Percentiles rank a stretch among this genome's conserved stretches.
Conservation (phyloP, 2,113 vertebrate species). For the Crotalus horridus region DNA sequence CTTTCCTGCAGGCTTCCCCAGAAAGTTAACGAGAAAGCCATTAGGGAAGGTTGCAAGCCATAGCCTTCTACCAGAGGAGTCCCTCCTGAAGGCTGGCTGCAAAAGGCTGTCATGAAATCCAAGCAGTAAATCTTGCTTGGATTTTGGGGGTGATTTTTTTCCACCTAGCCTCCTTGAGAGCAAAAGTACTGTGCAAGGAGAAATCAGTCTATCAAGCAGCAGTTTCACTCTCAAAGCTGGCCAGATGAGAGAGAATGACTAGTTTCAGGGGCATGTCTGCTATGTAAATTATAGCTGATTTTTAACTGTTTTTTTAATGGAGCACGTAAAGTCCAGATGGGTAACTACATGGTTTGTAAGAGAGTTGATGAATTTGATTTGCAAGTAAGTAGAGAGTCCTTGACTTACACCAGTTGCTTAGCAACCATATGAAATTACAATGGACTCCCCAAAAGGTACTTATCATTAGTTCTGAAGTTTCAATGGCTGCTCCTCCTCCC, state of each 20-base stretch:
- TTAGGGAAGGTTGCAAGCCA: neutral
- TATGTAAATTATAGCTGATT: neutral
- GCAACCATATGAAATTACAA: neutral
- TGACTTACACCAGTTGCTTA: neutral
- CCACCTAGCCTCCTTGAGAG: neutral
- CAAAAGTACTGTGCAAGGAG: neutral
- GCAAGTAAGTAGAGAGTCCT: neutral
- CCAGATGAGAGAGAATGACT: neutral
- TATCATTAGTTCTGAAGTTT: neutral
- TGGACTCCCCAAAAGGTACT: neutral
- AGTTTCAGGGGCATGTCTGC: neutral
- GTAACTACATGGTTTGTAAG: neutral
- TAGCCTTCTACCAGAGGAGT: neutral
- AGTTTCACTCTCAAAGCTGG: neutral
- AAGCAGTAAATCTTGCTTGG: neutral
- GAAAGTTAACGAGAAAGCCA: neutral
- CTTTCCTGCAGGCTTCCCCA: neutral
- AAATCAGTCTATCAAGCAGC: neutral
- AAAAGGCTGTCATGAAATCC: neutral
- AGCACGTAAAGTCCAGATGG: neutral
- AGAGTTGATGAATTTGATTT: neutral
- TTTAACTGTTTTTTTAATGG: neutral
- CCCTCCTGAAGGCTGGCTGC: neutral
- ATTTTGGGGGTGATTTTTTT: neutral
- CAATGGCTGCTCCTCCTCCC: neutral